Base-by-base conservation (phyloP, 1,140 invertebrate species). In the Leptinotarsa texana region DNA sequence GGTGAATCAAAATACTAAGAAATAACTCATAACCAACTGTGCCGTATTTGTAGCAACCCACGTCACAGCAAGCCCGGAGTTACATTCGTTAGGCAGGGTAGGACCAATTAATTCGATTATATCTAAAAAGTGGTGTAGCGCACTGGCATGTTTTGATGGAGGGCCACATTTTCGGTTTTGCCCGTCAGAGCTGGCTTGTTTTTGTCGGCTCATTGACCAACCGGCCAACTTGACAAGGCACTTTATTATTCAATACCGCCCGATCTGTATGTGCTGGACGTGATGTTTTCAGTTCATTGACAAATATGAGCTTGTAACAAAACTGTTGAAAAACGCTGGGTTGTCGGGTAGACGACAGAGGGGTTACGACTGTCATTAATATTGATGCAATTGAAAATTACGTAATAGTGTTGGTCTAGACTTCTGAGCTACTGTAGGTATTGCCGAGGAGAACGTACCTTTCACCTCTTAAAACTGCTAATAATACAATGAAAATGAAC, bases 181-280 rank as follows among this genome's bases (percentile, higher is more conserved):
- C 70, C 66, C 13, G 69, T 71, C 51, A 61, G 5, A 71, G 66
- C 17, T 51, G 73, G 66, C 75, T 78, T 74, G 77, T 78, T 78
- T 78, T 78, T 76, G 70, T 22, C 76, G 69, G 75, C 74, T 78
- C 75, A 78, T 78, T 78, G 77, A 69, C 65, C 73, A 68, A 24
- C 74, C 61, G 72, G 74, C 77, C 67, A 74, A 68, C 68, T 48
- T 76, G 75, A 78, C 77, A 74, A 49, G 72, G 63, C 77, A 74
- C 77, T 76, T 76, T 76, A 78, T 78, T 75, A 78, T 78, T 78
- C 75, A 78, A 63, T 67, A 63, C 71, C 72, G 70, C 77, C 74
- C 77, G 74, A 78, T 78, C 74, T 76, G 75, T 78, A 75, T 76
- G 69, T 72, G 74, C 76, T 68, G n/a, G 15, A 42, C 18, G 42